Conservation (phyloP, 2,113 vertebrate species). For the Choloepus hoffmanni region DNA sequence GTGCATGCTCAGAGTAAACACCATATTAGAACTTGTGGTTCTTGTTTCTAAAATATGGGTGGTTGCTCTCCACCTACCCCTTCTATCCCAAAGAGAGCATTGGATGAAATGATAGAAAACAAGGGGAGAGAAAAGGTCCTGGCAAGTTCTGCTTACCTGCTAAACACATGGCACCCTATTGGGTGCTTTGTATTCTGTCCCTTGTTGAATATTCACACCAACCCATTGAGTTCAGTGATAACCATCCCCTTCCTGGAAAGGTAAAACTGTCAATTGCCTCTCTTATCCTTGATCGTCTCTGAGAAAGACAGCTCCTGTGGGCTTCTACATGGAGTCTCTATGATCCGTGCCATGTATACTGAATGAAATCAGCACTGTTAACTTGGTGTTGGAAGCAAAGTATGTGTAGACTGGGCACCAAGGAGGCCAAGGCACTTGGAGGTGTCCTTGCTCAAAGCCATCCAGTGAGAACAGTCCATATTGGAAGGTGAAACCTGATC, state of each 20-base stretch:
- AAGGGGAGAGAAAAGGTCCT: background rate
- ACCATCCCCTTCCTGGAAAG: background rate
- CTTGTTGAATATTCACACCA: background rate
- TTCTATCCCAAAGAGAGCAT: background rate
- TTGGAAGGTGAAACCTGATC: background rate
- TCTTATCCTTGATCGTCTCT: background rate
- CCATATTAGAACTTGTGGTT: background rate
- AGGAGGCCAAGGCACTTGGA: too few relatives aligned
- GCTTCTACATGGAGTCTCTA: background rate
- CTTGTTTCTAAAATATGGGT: background rate
- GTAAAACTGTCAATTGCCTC: background rate
- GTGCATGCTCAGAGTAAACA: background rate
- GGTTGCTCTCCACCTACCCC: background rate
- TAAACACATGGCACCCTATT: background rate
- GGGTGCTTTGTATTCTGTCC: background rate
- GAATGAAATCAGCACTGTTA: background rate
- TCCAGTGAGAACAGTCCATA: background rate
- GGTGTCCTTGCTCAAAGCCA: background rate
- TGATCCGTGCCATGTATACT: rapidly evolving
- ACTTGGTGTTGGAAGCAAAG: background rate
- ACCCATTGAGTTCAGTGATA: background rate
- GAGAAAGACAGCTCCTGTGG: background rate
- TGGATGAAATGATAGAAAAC: background rate
- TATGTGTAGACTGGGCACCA: background rate
- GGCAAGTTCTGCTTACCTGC: background rate